A percentile compares a stretch with the other conserved stretches of the same genome.
Evolutionary conservation across 2,113 vertebrate genomes (phyloP).

Genomic region (Litocranius walleri): DNA sequence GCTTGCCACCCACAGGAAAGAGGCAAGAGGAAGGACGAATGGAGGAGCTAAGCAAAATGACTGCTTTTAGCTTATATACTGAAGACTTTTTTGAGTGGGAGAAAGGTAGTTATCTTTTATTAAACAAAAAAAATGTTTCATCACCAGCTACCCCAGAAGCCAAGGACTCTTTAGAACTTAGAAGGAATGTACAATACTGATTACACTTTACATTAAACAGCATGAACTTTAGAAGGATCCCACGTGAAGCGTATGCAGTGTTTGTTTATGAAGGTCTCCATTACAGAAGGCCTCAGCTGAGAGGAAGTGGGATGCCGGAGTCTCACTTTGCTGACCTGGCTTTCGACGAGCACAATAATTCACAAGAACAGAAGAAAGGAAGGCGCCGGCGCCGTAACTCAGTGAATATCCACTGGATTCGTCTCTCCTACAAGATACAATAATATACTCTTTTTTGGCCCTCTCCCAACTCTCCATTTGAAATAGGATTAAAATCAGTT

Average conservation of each 20-base stretch:
- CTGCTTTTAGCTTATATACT: not conserved
- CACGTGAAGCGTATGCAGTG: not conserved
- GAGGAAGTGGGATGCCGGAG: not conserved
- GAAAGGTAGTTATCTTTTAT: not conserved
- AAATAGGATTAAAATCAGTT: constrained; percentile 52
- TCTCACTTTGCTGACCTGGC: constrained; percentile 20
- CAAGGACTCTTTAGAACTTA: not conserved
- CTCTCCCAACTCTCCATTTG: constrained; percentile 38
- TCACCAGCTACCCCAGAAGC: not conserved
- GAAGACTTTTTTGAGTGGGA: not conserved
- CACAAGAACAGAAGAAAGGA: constrained; percentile 36
- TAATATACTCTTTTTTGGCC: constrained; percentile 36
- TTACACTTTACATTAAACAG: not conserved
- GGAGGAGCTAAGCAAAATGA: not conserved
- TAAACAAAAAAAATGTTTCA: not conserved
- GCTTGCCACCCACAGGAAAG: not conserved
- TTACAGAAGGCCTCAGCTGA: not conserved
- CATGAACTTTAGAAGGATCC: not conserved
- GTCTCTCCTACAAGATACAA: constrained; percentile 44
- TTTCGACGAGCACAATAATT: constrained; percentile 12
- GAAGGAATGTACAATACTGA: not conserved
- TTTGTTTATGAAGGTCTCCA: not conserved
- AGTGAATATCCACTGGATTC: constrained; percentile 1
- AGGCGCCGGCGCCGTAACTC: constrained; percentile 45
- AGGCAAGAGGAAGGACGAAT: not conserved